phyloP scores from a whole-genome alignment of 2,888 invertebrate species.

The Exephanes ischioxanthus region DNA sequence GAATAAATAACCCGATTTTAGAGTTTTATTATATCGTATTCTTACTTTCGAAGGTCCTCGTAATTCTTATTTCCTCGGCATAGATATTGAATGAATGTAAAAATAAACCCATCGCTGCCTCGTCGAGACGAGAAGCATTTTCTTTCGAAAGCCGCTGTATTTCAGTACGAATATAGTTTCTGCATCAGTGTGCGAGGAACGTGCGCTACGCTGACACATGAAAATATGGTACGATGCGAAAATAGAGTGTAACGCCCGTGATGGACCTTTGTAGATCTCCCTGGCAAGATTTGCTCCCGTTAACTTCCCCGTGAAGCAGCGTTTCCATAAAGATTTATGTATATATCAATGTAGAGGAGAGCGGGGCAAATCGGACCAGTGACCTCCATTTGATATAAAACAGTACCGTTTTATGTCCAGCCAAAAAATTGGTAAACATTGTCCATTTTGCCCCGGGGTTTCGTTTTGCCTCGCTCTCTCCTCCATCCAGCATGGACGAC shows the following conservation, averaged over 20 bases:
- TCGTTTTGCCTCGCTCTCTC: too few species aligned
- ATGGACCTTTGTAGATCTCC: not conserved
- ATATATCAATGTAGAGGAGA: not conserved
- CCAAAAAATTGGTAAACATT: too few species aligned
- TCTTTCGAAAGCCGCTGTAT: not conserved
- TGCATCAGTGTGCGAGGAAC: not conserved
- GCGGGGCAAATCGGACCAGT: not conserved
- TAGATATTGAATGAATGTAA: not conserved
- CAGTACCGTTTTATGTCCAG: too few species aligned
- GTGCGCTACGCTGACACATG: not conserved
- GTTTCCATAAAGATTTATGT: not conserved
- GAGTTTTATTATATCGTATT: not conserved
- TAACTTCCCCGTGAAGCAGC: not conserved
- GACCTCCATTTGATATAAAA: not conserved
- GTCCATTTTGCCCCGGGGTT: too few species aligned
- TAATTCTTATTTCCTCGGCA: not conserved
- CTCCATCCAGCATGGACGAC: not conserved
- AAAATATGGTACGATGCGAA: not conserved
- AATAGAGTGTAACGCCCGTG: not conserved
- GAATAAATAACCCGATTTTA: not conserved
- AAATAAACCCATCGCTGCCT: not conserved
- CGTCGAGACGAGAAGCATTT: not conserved
- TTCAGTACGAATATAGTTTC: not conserved
- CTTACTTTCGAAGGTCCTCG: not conserved
- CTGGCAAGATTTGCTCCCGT: conserved; percentile 3